Conservation (phyloP, 2,888 invertebrate species). For the Ditylenchus weischeri region DNA sequence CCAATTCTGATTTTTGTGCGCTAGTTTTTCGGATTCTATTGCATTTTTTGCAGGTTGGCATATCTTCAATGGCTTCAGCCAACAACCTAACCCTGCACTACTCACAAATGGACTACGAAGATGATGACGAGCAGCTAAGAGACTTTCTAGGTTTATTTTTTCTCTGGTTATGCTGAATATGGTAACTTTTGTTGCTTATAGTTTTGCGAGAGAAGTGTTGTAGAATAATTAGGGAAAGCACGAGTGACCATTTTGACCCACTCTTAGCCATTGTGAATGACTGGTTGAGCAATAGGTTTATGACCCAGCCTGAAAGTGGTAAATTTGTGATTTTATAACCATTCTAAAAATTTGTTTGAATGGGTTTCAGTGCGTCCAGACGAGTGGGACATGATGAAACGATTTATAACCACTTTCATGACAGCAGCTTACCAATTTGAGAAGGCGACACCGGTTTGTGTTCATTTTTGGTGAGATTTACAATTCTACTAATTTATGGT, state of each 20-base stretch:
- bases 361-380: slow-evolving; percentile 16
- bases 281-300: slow-evolving; percentile 34
- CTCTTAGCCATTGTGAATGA: slow-evolving; percentile 31
- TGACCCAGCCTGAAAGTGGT: slow-evolving; percentile 29
- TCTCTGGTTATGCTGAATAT: slow-evolving; percentile 6
- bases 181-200: slow-evolving; percentile 10
- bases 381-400: slow-evolving; percentile 41
- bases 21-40: too few species aligned
- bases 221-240: slow-evolving; percentile 33
- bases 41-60: too few species aligned
- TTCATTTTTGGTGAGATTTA: neutral
- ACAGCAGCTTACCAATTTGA: slow-evolving; percentile 24
- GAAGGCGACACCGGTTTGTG: slow-evolving; percentile 13
- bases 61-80: neutral
- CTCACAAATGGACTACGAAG: slow-evolving; percentile 46
- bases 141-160: slow-evolving; percentile 35
- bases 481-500: too few species aligned
- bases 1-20: too few species aligned
- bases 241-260: slow-evolving; percentile 29
- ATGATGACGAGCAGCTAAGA: slow-evolving; percentile 40
- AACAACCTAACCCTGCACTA: slow-evolving; percentile 36
- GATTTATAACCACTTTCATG: slow-evolving; percentile 35
- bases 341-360: neutral
- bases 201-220: slow-evolving; percentile 35
- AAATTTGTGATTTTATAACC: neutral